Evolutionary conservation across 1,140 invertebrate species (phyloP), one percentile per base, ranked within the genome.

Genomic region (Megalopta genalis): DNA sequence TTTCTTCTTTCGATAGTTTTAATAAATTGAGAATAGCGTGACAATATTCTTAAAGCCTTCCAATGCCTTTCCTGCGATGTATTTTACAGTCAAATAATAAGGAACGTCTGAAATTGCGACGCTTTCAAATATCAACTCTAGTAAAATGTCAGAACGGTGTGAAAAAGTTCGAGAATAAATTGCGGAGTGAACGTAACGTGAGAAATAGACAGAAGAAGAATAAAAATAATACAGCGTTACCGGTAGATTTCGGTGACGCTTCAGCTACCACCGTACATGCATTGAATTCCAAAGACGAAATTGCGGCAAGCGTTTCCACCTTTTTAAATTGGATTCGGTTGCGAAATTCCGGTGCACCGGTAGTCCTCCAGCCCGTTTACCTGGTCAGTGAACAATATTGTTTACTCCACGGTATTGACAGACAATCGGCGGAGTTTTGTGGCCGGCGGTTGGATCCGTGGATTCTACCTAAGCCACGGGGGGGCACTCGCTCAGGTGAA

Each of bases 341-440:
- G 70, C 84, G 72, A 86, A 86, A 87, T 86, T 87, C 54, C 52
- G 79, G 84, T 82, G 64, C 80, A 84, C 76, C n/a, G 79, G 46
- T 75, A 80, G 72, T 25, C 39, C 8, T 10, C 42, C n/a, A 60
- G 59, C 42, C 54, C 57, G 23, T 49, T 77, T 82, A 74, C 81
- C 77, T 82, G 73, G 37, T n/a, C 27, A 8, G 14, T 8, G 46
- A 16, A 82, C 72, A 82, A 82, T 71, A 46, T 67, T 74, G 37
- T 76, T 79, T 49, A 60, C 39, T 4, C 62, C 12, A 18, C 10
- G 6, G 27, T 9, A 49, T 54, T 23, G 49, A 16, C 16, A 9
- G 9, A 25, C 32, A 57, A 39, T 46, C 73, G 60, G 37, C 49
- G 39, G 2, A 46, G 57, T 64, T 80, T 57, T 76, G 72, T 5